Evolutionary conservation across 2,113 vertebrate species (phyloP).

Genomic region (Tauraco erythrolophus): DNA sequence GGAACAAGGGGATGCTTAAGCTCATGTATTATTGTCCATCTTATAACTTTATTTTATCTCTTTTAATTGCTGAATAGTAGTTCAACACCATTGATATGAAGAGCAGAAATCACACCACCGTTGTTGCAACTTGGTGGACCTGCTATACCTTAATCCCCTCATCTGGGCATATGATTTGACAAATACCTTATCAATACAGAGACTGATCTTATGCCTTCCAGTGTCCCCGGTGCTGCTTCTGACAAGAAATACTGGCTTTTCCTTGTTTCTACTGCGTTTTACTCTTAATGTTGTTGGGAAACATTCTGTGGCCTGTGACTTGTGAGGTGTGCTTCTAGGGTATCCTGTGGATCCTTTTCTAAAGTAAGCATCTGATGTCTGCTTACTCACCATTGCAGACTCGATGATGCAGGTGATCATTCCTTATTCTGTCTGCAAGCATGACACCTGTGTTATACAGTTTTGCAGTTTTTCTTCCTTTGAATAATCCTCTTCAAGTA

Average conservation of each 20-base stretch:
- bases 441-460: not conserved
- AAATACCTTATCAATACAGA: not conserved
- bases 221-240: not conserved
- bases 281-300: not conserved
- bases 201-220: not conserved
- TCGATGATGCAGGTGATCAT: not conserved
- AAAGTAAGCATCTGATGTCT: not conserved
- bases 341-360: not conserved
- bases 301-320: not conserved
- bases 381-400: not conserved
- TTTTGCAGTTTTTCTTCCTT: not conserved
- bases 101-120: not conserved
- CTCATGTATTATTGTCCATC: not conserved
- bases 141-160: not conserved
- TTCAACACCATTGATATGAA: not conserved
- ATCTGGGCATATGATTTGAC: not conserved
- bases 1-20: not conserved
- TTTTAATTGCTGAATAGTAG: not conserved
- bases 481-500: not conserved
- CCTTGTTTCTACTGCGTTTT: not conserved
- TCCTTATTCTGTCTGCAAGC: not conserved
- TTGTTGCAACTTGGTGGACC: not conserved
- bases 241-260: not conserved
- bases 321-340: not conserved
- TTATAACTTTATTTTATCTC: not conserved